Evolutionary conservation across 2,888 invertebrate species (phyloP), one percentile per base, ranked within the genome.

Genomic region (Cosmia pyralina): DNA sequence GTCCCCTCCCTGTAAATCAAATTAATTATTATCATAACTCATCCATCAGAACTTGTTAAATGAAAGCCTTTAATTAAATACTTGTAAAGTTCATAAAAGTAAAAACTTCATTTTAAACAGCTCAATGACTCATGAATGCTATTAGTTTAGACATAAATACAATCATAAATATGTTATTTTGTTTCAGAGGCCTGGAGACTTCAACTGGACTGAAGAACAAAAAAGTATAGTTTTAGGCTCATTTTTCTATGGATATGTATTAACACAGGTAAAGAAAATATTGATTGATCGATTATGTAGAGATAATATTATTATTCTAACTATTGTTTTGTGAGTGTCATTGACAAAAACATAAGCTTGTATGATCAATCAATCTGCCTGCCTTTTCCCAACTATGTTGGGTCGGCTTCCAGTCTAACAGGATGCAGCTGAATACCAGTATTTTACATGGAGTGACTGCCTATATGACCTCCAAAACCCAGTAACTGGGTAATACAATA

Each of bases 171-270:
- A 15, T 59, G 22, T 75, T 50, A 10, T 88, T 91, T 78, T 71
- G 75, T 93, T 94, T 74, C 92, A 97, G 97, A 97, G 94, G 90
- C 94, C 96, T 80, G 98, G 98, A 65, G 97, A 98, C 86, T 98
- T 98, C 88, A 96, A 96, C 58, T 98, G 98, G 98, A 97, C 98
- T 82, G 97, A 98, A 90, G 96, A 96, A 82, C 98, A 98, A 13
- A 98, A 98, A 92, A 98, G 98, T 72, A 96, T 98, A 77, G 98
- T 98, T 77, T 94, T 98, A 77, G 98, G 98, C 38, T 98, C 98
- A 46, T 98, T 98, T 93, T 98, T 98, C 92, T 97, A 98, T 91
- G 98, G 98, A 81, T 98, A 98, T 93, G 98, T 98, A 28, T 91
- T 98, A 82, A 98, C 98, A 59, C 98, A 98, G 96, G 97, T 98